Base-by-base conservation (phyloP, 2,113 vertebrate genomes). In the Eubucco bourcierii region DNA sequence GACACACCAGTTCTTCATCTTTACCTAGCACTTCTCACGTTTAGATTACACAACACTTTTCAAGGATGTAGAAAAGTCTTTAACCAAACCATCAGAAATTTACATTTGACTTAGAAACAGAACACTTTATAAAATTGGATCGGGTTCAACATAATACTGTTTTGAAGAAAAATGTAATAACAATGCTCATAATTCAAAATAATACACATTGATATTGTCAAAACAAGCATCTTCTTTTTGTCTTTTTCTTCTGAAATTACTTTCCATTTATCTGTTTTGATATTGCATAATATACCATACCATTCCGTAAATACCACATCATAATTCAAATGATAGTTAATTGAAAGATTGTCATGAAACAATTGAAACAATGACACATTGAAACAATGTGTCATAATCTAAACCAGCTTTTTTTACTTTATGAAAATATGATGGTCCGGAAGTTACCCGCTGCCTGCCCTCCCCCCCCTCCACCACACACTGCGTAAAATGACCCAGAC, bases 241-340 rank as follows among this genome's bases (percentile, higher is more conserved):
- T 12, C 16, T 88, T 50, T 90, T 95, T 94, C 59, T 88, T 84
- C 50, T 68, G 37, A 93, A 94, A 95, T 81, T 79, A 37, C 80
- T 87, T 95, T 93, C 37, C 37, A 87, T 87, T 95, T 78, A 52
- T 92, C 6, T 92, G 37, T 94, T 94, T 94, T 84, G 78, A 76
- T 90, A 86, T 86, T 92, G 64, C 77, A 67, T 88, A 93, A 84
- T 47, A 76, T 33, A 61, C 10, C 79, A 84, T 82, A 66, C 55
- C 6, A 34, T 76, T 88, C 44, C 44, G 56, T 68, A 92, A 56
- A 89, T 61, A 58, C 39, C 63, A 76, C 23, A 84, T 87, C 63
- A 84, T 68, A 89, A 82, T 87, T 78, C 21, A 84, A 87, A 92
- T 79, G 74, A 84, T 87, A 80, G 34, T 90, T 84, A 90, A 89